phyloP scores from a whole-genome alignment of 2,797 vertebrate genomes.

The Helarctos malayanus region DNA sequence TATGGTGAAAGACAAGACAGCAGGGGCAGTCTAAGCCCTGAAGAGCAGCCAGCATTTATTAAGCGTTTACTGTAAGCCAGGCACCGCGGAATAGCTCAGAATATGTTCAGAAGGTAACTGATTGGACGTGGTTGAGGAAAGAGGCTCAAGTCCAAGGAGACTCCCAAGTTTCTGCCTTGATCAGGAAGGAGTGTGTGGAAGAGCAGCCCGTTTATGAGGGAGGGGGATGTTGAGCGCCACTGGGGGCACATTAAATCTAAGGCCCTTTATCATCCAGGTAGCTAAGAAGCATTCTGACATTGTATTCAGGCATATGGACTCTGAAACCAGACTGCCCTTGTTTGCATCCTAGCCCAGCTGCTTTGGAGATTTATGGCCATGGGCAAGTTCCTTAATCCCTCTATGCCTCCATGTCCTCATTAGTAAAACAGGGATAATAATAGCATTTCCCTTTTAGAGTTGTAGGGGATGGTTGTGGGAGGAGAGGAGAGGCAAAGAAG shows the following conservation, averaged over 20 bases:
- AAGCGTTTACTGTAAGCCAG: neutral
- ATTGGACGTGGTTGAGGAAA: neutral
- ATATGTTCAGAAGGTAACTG: neutral
- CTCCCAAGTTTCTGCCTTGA: neutral
- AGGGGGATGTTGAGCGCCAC: neutral
- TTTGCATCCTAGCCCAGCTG: neutral
- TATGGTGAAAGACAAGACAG: neutral
- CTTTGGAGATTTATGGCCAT: neutral
- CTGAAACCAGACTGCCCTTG: neutral
- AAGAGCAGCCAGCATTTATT: neutral
- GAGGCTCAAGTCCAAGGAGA: neutral
- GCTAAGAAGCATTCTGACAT: neutral
- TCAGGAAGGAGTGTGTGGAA: neutral
- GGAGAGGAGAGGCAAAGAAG: neutral
- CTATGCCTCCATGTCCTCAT: neutral
- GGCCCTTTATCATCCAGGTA: neutral
- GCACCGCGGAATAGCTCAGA: neutral
- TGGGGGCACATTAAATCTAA: neutral
- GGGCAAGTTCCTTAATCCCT: neutral
- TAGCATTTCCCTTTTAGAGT: constrained; percentile 9
- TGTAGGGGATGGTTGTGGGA: neutral
- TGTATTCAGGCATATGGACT: neutral
- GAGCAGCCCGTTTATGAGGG: neutral
- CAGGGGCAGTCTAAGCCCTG: neutral
- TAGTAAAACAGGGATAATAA: constrained; percentile 2